Base-by-base conservation (phyloP, 2,797 vertebrate species). In the Rhynchonycteris naso region DNA sequence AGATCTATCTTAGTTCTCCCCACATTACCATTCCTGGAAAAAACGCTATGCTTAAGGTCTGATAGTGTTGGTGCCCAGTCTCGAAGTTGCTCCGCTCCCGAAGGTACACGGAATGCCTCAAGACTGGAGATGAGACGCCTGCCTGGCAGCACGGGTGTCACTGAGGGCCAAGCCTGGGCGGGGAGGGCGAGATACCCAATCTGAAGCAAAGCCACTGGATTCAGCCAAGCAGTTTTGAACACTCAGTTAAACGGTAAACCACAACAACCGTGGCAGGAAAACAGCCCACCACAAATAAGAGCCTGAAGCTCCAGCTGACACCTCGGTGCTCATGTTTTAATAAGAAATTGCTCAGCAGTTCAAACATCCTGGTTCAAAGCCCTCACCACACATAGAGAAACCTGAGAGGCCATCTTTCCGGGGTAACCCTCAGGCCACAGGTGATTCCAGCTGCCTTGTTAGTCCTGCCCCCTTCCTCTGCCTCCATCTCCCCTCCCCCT, bases 251-350 rank as follows among this genome's bases (percentile, higher is more conserved):
- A 97, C 95, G 92, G 96, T 97, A 98, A 98, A 98, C 98, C 97
- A 97, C 98, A 98, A 86, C 95, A 97, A 96, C 97, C 72, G 93
- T 97, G 97, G 96, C 97, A 98, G 98, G 98, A 98, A 98, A 98
- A 98, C 96, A 96, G 97, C 94, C 96, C 96, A 96, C 97, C 97
- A 97, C 98, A 98, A 91, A 97, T 1, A 96, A 98, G 98, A 98
- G 96, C 95, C 95, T 61, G 92, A 82, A 83, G 86, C 96, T 97
- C 95, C 89, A 95, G 96, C 94, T 97, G 96, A 98, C 97, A 94
- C 95, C 69, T 90, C 83, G 91, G 95, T 95, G 68, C 96, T 98
- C 95, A 26, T 7, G 11, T 97, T 95, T 97, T 95, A 93, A 96
- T 83, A 97, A 96, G 93, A 97, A 97, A 98, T 96, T 96, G 95